Evolutionary conservation across 1,140 invertebrate species (phyloP), one percentile per base, ranked within the genome.

Genomic region (Caligus rogercresseyi): DNA sequence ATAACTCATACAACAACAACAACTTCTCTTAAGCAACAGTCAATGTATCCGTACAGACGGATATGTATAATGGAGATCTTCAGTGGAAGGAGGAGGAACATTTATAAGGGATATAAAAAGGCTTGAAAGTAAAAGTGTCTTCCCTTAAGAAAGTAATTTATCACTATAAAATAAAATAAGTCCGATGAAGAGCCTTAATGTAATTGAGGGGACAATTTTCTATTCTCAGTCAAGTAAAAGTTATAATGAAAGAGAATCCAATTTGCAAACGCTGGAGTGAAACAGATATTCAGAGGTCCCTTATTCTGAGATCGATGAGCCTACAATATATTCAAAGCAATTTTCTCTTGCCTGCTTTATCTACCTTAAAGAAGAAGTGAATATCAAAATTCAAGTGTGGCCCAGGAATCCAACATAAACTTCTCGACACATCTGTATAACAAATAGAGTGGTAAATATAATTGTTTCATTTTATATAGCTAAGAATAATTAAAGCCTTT

Each of bases 341-440:
- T 11, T 63, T 63, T 24, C 64, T 61, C 4, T 52, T 65, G 19
- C 64, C 64, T 11, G n/a, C 25, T 43, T 11, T 11, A 4, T 24
- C 64, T 2, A 65, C 61, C 1, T 15, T 65, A 14, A n/a, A 16
- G 21, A 55, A 52, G 24, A 55, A 61, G 64, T n/a, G n/a, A n/a
- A 65, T 51, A 3, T 64, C 20, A 15, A 7, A 65, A 4, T 54
- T 65, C 25, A 53, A 64, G n/a, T 25, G 64, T 61, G n/a, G 52
- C 3, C 3, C 21, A 1, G 16, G 52, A 2, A 14, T 65, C 3
- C 21, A 54, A 65, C 13, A 43, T n/a, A n/a, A 43, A 43, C 31
- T 11, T 43, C n/a, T 43, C 31, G 7, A 43, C 31, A 43, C n/a
- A 11, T 43, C n/a, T 11, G 7, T 11, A 11, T 11, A n/a, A 43